These are phyloP conservation scores for Drosophila niveifrons DNA, from an alignment of 2,888 invertebrate species.

Conservation along the genomic window DNA sequence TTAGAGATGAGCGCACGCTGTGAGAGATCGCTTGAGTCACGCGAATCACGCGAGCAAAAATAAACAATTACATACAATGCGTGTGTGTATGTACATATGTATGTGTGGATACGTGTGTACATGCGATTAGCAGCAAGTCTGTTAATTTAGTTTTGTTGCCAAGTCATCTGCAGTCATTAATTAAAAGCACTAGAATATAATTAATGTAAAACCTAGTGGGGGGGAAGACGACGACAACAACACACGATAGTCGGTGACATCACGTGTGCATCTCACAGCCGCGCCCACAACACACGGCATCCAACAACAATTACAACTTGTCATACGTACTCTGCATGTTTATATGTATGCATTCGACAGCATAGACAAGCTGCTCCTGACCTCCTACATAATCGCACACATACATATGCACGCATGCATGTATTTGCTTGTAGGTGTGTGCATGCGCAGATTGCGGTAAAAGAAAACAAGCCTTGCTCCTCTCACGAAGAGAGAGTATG, in stretches of 20 bases:
- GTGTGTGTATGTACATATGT: not conserved
- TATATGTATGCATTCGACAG: too few relatives aligned
- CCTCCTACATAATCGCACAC: constrained; percentile 8
- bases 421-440: constrained; percentile 9
- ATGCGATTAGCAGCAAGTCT: constrained; percentile 8
- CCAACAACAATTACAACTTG: constrained; percentile 4
- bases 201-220: constrained; percentile 13
- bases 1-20: constrained; percentile 28
- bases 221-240: not conserved
- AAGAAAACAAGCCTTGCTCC: constrained; percentile 5
- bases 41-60: constrained; percentile 1
- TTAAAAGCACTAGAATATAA: constrained; percentile 13
- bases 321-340: too few relatives aligned
- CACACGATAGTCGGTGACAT: constrained; percentile 22
- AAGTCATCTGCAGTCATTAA: constrained; percentile 20
- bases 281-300: constrained; percentile 1
- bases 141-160: constrained; percentile 10
- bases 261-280: constrained; percentile 15
- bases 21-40: constrained; percentile 15
- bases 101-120: not conserved
- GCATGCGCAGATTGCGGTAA: constrained; percentile 49
- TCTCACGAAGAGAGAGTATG: constrained; percentile 18
- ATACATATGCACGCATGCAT: not conserved
- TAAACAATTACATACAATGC: not conserved
- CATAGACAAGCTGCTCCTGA: constrained; percentile 9